Evolutionary conservation across 1,140 invertebrate species (phyloP), one percentile per base, ranked within the genome.

Genomic region (Teleopsis dalmanni): DNA sequence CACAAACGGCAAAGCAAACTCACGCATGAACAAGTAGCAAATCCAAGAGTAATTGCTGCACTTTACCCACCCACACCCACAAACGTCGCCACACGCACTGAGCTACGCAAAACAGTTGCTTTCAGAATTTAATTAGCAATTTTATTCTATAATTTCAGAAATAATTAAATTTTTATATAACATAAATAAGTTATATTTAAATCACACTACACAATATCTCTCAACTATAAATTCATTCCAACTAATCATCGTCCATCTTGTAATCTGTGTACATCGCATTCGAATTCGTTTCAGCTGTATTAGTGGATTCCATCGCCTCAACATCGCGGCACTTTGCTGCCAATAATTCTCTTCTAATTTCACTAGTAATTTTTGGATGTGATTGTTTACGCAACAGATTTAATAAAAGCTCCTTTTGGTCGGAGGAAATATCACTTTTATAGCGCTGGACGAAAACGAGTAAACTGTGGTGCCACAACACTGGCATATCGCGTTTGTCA

Each of bases 391-490:
- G 79, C 2, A 95, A 61, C 8, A 98, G 74, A 54, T 84, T 80
- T 16, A 94, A 69, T 25, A 98, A 70, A 18, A 84, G 83, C 65
- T 95, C 89, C 64, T 85, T 84, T 72, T 98, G 95, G 61, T 97
- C 94, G 18, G 81, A 81, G 50, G 90, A 93, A 41, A 98, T 85
- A 71, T 98, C 91, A 49, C 87, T 82, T 73, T 97, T 98, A 70
- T 99, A 99, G 50, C 91, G 79, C 73, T 98, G 92, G 2, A 87
- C 85, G 78, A 99, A 98, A 3, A 90, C 91, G 33, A 99, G 73
- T 14, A 99, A 75, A 41, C 89, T 81, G 69, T 99, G 95, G 73
- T 99, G 95, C 96, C 95, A 99, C 40, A 98, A 69, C 11, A 98
- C 94, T 13, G 96, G 95, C 48, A 99, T 72, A 53, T 84, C 81